Conservation (phyloP, 2,888 invertebrate genomes). For the Drosophila maculinotata region DNA sequence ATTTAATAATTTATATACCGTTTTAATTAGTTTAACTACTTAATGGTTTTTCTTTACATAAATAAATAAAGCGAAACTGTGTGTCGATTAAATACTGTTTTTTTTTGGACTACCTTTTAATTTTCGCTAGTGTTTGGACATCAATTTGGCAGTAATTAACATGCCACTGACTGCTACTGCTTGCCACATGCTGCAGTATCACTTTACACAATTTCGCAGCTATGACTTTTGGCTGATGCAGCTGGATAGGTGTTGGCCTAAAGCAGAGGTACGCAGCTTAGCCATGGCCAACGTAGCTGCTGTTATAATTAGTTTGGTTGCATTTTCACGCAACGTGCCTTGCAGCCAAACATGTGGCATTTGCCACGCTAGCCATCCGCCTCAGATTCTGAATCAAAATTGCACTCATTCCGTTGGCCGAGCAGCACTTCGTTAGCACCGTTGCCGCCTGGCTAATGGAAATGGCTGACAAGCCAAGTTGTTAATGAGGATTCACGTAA, state of each 20-base stretch:
- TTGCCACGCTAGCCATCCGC: slow-evolving; percentile 11
- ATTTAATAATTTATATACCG: background rate
- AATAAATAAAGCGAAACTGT: too few relatives aligned
- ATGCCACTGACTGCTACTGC: slow-evolving; percentile 2
- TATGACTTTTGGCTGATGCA: slow-evolving; percentile 20
- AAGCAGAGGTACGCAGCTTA: slow-evolving; percentile 23
- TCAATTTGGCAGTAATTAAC: slow-evolving; percentile 16
- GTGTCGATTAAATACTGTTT: too few relatives aligned
- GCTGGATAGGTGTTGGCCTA: slow-evolving; percentile 30
- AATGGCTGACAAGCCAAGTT: slow-evolving; percentile 24
- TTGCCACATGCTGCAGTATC: slow-evolving; percentile 17
- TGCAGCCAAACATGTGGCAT: slow-evolving; percentile 29
- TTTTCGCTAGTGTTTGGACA: background rate
- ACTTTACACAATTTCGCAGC: slow-evolving; percentile 26
- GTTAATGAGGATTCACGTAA: slow-evolving; percentile 23
- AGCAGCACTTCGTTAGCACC: slow-evolving; percentile 10
- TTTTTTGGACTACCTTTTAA: background rate
- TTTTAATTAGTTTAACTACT: background rate
- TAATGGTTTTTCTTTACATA: background rate
- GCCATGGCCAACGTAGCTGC: slow-evolving; percentile 11
- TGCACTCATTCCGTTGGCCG: slow-evolving; percentile 30
- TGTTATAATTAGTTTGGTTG: slow-evolving; percentile 56
- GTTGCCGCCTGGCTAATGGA: slow-evolving; percentile 32
- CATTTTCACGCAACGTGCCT: slow-evolving; percentile 38
- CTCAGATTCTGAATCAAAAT: slow-evolving; percentile 53